These are phyloP conservation scores for Euura lappo DNA, from an alignment of 1,140 invertebrate species.

Conservation along the genomic window DNA sequence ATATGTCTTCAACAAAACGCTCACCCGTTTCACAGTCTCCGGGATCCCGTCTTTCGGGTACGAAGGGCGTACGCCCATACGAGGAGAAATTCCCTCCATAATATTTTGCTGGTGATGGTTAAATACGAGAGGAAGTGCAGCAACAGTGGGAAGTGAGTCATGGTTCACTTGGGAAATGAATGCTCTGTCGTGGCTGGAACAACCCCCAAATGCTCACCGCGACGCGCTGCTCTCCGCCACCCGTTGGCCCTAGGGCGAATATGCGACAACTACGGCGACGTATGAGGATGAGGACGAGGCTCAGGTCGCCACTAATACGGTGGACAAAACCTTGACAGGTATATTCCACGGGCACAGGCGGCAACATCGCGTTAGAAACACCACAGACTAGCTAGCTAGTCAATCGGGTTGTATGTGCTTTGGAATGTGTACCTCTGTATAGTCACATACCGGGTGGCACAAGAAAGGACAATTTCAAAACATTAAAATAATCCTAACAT, in stretches of 20 bases:
- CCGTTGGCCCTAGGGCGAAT: neutral
- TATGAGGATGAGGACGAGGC: neutral
- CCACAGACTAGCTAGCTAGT: too few species aligned
- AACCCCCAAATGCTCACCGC: constrained; percentile 27
- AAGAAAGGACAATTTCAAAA: too few species aligned
- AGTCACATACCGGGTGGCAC: too few species aligned
- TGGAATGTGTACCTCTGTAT: too few species aligned
- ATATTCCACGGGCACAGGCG: neutral
- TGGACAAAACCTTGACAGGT: neutral
- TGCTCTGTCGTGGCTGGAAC: constrained; percentile 56
- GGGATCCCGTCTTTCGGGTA: too few species aligned
- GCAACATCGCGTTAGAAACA: too few species aligned
- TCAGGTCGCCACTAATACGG: neutral
- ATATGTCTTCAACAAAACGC: too few species aligned
- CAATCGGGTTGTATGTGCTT: too few species aligned
- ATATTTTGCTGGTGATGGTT: neutral
- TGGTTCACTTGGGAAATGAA: constrained; percentile 61
- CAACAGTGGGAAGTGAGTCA: constrained; percentile 46
- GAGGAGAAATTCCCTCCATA: too few species aligned
- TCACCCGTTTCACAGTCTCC: too few species aligned
- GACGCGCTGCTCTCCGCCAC: neutral
- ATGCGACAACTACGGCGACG: neutral
- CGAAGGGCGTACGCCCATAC: too few species aligned
- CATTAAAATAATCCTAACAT: too few species aligned
- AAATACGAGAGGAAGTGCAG: neutral